Evolutionary conservation across 2,113 vertebrate genomes (phyloP).

Genomic region (Pelecanoides urinatrix): DNA sequence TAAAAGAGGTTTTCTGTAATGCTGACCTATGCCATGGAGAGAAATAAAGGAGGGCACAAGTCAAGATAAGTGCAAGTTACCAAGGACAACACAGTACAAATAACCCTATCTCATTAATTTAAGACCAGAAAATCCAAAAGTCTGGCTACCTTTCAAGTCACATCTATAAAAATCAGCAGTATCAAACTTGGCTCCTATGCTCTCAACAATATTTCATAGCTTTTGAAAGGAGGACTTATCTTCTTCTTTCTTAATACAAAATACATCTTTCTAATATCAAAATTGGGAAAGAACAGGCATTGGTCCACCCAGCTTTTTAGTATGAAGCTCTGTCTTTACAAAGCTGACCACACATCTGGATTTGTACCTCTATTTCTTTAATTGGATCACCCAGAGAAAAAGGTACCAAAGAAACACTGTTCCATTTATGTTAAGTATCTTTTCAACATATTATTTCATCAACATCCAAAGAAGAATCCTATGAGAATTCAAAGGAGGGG

Average conservation of each 20-base stretch:
- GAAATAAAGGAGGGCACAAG: not conserved
- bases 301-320: not conserved
- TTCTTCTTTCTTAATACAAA: not conserved
- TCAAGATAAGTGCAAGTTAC: not conserved
- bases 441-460: not conserved
- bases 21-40: not conserved
- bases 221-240: not conserved
- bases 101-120: not conserved
- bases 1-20: not conserved
- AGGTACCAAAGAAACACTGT: accelerated
- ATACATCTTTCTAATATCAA: not conserved
- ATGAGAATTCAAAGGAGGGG: not conserved
- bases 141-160: not conserved
- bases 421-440: not conserved
- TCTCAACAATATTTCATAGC: not conserved
- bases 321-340: not conserved
- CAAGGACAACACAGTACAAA: not conserved
- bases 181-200: not conserved
- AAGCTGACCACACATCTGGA: not conserved
- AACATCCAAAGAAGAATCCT: not conserved
- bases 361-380: not conserved
- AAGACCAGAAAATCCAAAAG: not conserved
- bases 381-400: not conserved
- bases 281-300: not conserved
- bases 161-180: not conserved